Evolutionary conservation across 2,797 vertebrate genomes (phyloP), one percentile per base, ranked within the genome.

Genomic region (Sciaenops ocellatus): DNA sequence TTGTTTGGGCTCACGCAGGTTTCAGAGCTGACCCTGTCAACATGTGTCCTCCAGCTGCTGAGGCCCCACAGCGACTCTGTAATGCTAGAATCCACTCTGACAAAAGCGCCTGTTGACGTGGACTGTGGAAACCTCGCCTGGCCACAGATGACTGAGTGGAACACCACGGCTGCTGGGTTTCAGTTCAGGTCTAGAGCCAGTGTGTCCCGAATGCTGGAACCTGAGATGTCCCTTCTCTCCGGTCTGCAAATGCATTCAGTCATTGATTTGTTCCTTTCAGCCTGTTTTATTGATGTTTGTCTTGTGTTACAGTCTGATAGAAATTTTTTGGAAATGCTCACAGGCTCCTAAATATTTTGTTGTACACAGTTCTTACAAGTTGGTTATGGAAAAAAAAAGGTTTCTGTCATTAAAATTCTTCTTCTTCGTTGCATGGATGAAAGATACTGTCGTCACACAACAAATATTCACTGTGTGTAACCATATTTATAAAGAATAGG

Each of bases 401-500:
- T 81, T n/a, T 54, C 38, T 68, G 38, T 85, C 50, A 77, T 76
- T 72, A 30, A 86, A 86, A 70, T 70, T 61, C 42, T 71, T 56
- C 71, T 79, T 90, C 78, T 90, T 80, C 85, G 82, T 85, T 89
- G 88, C 89, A 90, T 90, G 85, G 69, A 80, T 85, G 84, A 87
- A 90, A 91, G 69, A 85, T 65, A 48, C 65, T 51, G 78, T 86
- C 74, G 47, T 74, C 66, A 85, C 85, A 82, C 73, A 67, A 79
- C 67, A 69, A 24, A 82, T 64, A 85, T 24, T 55, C 78, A 71
- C 42, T 57, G 65, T 62, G 55, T 76, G 74, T 85, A 78, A 70
- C 62, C 54, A 76, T 91, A 92, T 93, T 90, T 94, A 93, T 90
- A 89, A 79, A 86, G 66, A 87, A 56, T 78, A 89, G 85, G 41